Conservation (phyloP, 2,113 vertebrate species). For the Heterotilapia buettikoferi region DNA sequence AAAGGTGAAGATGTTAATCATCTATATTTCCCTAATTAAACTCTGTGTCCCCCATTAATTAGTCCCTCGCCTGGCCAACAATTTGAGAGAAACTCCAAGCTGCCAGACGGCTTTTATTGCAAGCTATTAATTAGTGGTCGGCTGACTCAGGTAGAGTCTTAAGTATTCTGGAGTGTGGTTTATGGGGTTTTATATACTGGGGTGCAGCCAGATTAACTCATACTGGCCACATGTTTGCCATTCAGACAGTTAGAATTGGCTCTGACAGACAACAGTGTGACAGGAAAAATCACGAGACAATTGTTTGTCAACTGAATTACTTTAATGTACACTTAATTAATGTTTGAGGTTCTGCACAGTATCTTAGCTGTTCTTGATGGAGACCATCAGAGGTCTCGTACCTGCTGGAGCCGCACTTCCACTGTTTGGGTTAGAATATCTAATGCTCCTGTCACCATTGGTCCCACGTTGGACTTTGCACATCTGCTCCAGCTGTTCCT, state of each 20-base stretch:
- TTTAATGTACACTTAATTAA: not conserved
- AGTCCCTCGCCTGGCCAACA: conserved; percentile 60
- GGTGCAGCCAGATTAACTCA: conserved; percentile 28
- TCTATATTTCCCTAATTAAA: conserved; percentile 73
- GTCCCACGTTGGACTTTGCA: not conserved
- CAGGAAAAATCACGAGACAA: not conserved
- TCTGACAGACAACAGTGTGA: not conserved
- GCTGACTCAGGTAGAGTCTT: conserved; percentile 60
- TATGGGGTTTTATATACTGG: conserved; percentile 45
- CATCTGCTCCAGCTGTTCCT: not conserved
- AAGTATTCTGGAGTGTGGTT: conserved; percentile 59
- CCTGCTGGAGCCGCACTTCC: not conserved
- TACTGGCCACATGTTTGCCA: conserved; percentile 30
- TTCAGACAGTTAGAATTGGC: not conserved
- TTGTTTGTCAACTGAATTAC: not conserved
- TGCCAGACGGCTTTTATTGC: conserved; percentile 58
- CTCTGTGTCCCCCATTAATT: conserved; percentile 65
- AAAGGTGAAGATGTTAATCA: conserved; percentile 75
- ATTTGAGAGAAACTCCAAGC: conserved; percentile 59
- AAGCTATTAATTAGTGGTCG: conserved; percentile 73
- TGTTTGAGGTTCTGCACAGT: not conserved
- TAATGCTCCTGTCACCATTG: not conserved
- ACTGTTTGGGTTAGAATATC: not conserved
- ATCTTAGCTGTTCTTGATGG: not conserved
- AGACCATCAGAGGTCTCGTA: not conserved